Evolutionary conservation across 1,140 invertebrate species (phyloP), one percentile per base, ranked within the genome.

Genomic region (Agraylea sexmaculata): DNA sequence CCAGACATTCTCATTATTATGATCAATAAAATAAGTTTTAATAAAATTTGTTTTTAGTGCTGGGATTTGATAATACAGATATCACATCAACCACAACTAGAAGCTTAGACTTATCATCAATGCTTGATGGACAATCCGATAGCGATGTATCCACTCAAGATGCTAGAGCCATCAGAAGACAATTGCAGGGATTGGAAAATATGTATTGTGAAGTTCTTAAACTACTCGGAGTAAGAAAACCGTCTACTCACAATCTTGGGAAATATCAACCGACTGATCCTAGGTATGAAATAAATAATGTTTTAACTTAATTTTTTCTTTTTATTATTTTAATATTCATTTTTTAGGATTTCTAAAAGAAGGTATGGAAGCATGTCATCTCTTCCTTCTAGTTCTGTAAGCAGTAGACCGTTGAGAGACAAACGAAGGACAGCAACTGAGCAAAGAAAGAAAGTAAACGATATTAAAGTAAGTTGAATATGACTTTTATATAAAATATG

Each of bases 151-250:
- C 78, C 22, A 79, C 80, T 2, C 80, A 80, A 12, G 83, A 87
- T 57, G 80, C 81, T 0, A 66, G 77, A 46, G 78, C 80, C 2
- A 87, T 89, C 20, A 69, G 84, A 30, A 78, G 84, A 42, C 86
- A 91, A 54, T 60, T 93, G 13, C 79, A 87, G 53, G 83, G 84
- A 1, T 67, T 93, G 7, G 87, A 92, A 68, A 79, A 74, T 42
- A 91, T 91, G 87, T 92, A 93, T 54, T 77, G 78, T 15, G 66
- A 86, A 74, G 81, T 91, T 20, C 58, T 89, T 42, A 85, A 86
- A 62, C 65, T 87, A 36, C 61, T 90, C 1, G 83, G 84, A 2
- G 79, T 79, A 0, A 75, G 79, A 47, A 73, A 72, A 42, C 66
- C 63, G 25, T 53, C 54, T 15, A 66, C 1, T 47, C 56, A 4